Conservation (phyloP, 2,888 invertebrate species). For the Agapetus fuscipes region DNA sequence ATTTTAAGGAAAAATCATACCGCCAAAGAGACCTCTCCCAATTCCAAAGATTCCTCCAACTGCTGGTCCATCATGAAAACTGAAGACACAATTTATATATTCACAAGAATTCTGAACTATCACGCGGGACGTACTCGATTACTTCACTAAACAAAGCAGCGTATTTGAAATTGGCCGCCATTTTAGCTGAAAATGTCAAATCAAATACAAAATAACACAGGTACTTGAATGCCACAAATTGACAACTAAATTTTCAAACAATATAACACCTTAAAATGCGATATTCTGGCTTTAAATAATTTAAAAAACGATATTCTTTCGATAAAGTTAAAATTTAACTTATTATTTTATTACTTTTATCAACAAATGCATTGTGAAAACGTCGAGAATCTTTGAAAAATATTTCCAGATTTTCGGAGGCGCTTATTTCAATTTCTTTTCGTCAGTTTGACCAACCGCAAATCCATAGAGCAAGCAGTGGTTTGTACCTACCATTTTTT, state of each 20-base stretch:
- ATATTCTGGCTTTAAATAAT: not conserved
- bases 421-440: slow-evolving; percentile 42
- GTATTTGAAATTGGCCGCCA: slow-evolving; percentile 44
- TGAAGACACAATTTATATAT: too few relatives aligned
- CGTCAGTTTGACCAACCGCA: too few relatives aligned
- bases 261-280: slow-evolving; percentile 2
- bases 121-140: too few relatives aligned
- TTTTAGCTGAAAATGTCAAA: slow-evolving; percentile 40
- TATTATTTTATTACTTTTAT: too few relatives aligned
- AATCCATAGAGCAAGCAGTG: too few relatives aligned
- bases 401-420: slow-evolving; percentile 31
- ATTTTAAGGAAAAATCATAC: slow-evolving; percentile 25
- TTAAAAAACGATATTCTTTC: too few relatives aligned
- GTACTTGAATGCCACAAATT: slow-evolving; percentile 17
- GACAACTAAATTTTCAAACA: slow-evolving; percentile 10
- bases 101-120: too few relatives aligned
- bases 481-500: too few relatives aligned
- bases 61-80: slow-evolving; percentile 34
- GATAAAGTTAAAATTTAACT: too few relatives aligned
- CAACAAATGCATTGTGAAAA: too few relatives aligned
- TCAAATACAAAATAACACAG: slow-evolving; percentile 31
- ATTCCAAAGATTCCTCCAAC: slow-evolving; percentile 36
- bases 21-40: slow-evolving; percentile 34
- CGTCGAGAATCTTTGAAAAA: slow-evolving; percentile 12
- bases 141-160: not conserved